A percentile compares a stretch with the other conserved stretches of the same genome.
Conservation (phyloP, 2,113 vertebrate species). For the Pseudopipra pipra region DNA sequence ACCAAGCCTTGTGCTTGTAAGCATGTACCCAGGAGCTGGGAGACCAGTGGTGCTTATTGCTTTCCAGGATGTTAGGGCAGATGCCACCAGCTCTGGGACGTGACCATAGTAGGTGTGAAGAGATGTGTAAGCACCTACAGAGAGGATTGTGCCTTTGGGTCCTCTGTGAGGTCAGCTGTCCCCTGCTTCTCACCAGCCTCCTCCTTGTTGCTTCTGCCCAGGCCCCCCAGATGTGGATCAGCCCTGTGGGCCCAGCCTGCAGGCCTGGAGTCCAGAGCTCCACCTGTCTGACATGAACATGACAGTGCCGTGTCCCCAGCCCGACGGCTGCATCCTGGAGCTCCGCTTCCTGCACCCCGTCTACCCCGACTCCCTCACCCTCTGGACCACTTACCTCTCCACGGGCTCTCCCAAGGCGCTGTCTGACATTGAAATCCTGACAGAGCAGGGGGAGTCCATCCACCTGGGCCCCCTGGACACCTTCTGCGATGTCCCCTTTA, state of each 20-base stretch:
- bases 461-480: conserved; percentile 85
- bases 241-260: conserved; percentile 91
- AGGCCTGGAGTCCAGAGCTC: conserved; percentile 95
- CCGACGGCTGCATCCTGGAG: conserved; percentile 87
- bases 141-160: background rate
- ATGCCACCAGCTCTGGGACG: background rate
- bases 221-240: conserved; percentile 94
- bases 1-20: background rate
- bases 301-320: conserved; percentile 88
- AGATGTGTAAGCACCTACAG: background rate
- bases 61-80: background rate
- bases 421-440: conserved; percentile 83
- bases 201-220: conserved; percentile 15
- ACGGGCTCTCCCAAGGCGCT: conserved; percentile 74
- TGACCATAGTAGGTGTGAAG: background rate
- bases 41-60: background rate
- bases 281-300: conserved; percentile 91
- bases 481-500: conserved; percentile 91
- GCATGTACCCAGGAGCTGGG: background rate
- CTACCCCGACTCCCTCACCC: conserved; percentile 80
- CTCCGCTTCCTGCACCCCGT: conserved; percentile 85
- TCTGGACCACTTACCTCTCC: conserved; percentile 94
- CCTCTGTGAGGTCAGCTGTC: background rate
- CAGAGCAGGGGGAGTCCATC: conserved; percentile 79
- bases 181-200: background rate